These are phyloP conservation scores for Penaeus chinensis DNA, from an alignment of 1,140 invertebrate genomes.

Conservation along the genomic window DNA sequence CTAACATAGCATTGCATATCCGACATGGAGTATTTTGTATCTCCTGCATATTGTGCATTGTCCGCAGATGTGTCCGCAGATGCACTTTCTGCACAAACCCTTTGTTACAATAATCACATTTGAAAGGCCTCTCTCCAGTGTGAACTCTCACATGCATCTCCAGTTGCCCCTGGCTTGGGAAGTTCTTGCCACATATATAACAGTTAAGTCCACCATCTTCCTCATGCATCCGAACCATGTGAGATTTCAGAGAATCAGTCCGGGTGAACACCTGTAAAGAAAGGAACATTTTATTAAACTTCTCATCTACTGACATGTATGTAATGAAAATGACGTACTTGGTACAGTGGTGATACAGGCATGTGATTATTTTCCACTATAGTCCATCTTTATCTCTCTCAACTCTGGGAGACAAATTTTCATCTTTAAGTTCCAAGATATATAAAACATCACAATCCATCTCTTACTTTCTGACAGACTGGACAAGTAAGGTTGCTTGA, in stretches of 20 bases:
- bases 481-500: constrained; percentile 62
- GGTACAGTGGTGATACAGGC: background rate
- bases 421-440: background rate
- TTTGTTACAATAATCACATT: constrained; percentile 58
- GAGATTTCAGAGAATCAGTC: constrained; percentile 60
- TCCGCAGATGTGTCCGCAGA: constrained; percentile 60
- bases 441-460: background rate
- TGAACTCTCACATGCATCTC: constrained; percentile 63
- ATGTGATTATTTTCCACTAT: background rate
- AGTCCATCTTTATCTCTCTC: background rate
- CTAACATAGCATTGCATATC: constrained; percentile 61
- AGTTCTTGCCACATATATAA: constrained; percentile 63
- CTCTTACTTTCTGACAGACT: constrained; percentile 62
- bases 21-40: constrained; percentile 61
- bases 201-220: constrained; percentile 62
- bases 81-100: constrained; percentile 63
- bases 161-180: constrained; percentile 63
- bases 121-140: constrained; percentile 63
- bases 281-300: background rate
- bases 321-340: background rate
- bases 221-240: constrained; percentile 63
- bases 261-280: constrained; percentile 59
- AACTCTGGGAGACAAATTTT: no score
- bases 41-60: constrained; percentile 63
- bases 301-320: background rate